Evolutionary conservation across 2,113 vertebrate genomes (phyloP), one percentile per base, ranked within the genome.

Genomic region (Tupaia chinensis): DNA sequence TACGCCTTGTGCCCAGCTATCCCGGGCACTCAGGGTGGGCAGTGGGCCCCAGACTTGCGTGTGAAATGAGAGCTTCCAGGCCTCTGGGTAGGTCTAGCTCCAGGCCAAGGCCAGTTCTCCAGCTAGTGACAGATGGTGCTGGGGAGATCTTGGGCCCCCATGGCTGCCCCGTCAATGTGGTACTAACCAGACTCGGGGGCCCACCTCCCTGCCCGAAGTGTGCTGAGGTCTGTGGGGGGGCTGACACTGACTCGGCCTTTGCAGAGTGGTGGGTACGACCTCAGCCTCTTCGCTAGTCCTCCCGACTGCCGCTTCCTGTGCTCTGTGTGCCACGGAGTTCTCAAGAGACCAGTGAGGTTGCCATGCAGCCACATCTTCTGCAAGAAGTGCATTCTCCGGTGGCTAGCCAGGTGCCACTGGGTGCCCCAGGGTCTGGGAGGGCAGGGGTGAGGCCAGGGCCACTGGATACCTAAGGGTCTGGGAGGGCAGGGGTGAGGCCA

Each of bases 351-450:
- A 0, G 98, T 99, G 27, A 98, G 99, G 97, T 97, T 99, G 53
- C 98, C 98, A 9, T 99, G 99, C 97, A 98, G 98, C 95, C 99
- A 99, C 95, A 97, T 99, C 93, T 99, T 99, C 98, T 99, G 99
- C 98, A 99, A 99, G 96, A 99, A 98, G 94, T 99, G 99, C 96
- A 99, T 99, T 95, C 95, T 99, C 79, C 99, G 97, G 81, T 99
- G 99, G 99, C 98, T 99, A 69, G 98, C 98, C 96, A 99, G 99
- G 99, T 99, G 97, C 72, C n/a, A 12, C 32, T 11, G 72, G 74
- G 76, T 25, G 53, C 12, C 34, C 32, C 15, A 27, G 70, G 73
- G 63, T 74, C 20, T 63, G 32, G 63, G 68, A 56, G 68, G 77
- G 44, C 44, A 44, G 44, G 44, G 44, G 3, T 44, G 2, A 29